Evolutionary conservation across 2,888 invertebrate genomes (phyloP).

Genomic region (Ormyrus nitidulus): DNA sequence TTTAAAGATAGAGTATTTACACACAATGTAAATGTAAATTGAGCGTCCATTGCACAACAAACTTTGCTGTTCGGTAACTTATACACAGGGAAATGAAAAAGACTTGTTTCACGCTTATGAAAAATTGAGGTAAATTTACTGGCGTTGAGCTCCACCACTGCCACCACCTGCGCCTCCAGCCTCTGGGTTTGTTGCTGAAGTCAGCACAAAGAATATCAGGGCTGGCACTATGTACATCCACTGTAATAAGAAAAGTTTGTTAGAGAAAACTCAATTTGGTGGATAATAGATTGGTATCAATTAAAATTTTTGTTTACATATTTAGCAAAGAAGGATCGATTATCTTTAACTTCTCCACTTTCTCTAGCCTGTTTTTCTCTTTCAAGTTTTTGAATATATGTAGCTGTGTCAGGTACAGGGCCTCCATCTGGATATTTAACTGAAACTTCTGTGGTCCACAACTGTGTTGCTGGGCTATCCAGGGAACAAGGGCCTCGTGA

Average conservation of each 20-base stretch:
- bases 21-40: slow-evolving; percentile 9
- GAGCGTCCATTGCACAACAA: slow-evolving; percentile 17
- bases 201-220: slow-evolving; percentile 91
- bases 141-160: slow-evolving; percentile 69
- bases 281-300: background rate
- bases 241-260: slow-evolving; percentile 78
- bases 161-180: slow-evolving; percentile 73
- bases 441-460: slow-evolving; percentile 86
- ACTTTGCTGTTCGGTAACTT: slow-evolving; percentile 13
- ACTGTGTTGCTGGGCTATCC: slow-evolving; percentile 76
- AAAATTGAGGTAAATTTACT: slow-evolving; percentile 59
- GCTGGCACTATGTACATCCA: slow-evolving; percentile 99
- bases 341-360: slow-evolving; percentile 93
- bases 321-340: slow-evolving; percentile 97
- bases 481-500: slow-evolving; percentile 76
- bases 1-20: background rate
- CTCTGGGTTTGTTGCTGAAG: slow-evolving; percentile 91
- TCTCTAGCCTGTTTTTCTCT: slow-evolving; percentile 92
- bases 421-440: slow-evolving; percentile 89
- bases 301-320: slow-evolving; percentile 84
- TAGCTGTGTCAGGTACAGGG: slow-evolving; percentile 95
- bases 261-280: background rate
- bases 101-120: slow-evolving; percentile 9
- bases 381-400: slow-evolving; percentile 95
- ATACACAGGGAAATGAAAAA: slow-evolving; percentile 27